These are phyloP conservation scores for Trachelus iudaicus DNA, from an alignment of 2,888 invertebrate species.

Conservation along the genomic window DNA sequence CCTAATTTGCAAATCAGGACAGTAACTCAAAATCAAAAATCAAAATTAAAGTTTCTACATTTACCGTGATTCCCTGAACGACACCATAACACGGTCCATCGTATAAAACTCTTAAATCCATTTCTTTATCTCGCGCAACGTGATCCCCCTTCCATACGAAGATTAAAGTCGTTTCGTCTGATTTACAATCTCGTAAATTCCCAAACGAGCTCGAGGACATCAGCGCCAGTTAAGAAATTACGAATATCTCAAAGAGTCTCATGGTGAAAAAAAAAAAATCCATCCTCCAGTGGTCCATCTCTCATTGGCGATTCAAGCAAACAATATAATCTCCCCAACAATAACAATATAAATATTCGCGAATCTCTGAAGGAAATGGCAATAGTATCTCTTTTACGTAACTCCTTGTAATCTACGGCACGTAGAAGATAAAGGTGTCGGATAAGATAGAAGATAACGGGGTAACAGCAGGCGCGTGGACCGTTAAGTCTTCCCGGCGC, in stretches of 20 bases:
- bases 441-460: slow-evolving; percentile 29
- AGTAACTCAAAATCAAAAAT: not conserved
- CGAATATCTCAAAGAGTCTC: not conserved
- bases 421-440: slow-evolving; percentile 1
- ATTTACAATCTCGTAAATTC: slow-evolving; percentile 53
- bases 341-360: not conserved
- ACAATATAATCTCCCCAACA: not conserved
- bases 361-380: not conserved
- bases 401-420: not conserved
- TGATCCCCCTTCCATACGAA: slow-evolving; percentile 46
- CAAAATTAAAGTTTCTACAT: not conserved
- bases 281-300: not conserved
- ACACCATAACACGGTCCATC: not conserved
- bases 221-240: not conserved
- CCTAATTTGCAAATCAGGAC: not conserved
- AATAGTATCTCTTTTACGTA: slow-evolving; percentile 4
- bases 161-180: slow-evolving; percentile 46
- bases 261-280: not conserved
- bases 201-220: slow-evolving; percentile 22
- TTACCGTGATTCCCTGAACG: not conserved
- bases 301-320: not conserved
- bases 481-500: slow-evolving; percentile 21
- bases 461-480: slow-evolving; percentile 16
- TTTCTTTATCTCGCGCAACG: slow-evolving; percentile 22
- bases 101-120: not conserved